Base-by-base conservation (phyloP, 2,113 vertebrate genomes). In the Osmerus eperlanus region DNA sequence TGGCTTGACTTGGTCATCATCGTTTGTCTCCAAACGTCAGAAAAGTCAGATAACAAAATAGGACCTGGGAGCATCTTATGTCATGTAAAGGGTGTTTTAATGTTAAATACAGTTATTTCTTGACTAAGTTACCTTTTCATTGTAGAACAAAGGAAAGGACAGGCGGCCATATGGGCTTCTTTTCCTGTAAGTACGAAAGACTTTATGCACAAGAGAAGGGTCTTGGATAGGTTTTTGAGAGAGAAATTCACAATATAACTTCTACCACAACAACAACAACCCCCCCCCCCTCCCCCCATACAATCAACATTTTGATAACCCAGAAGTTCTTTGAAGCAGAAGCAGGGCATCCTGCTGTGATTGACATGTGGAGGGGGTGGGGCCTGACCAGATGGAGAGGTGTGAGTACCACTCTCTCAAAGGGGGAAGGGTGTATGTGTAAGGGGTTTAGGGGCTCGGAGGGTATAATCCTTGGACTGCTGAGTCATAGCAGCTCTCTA, bases 351-450 rank as follows among this genome's bases (percentile, higher is more conserved):
- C 82, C 78, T 75, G 74, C 84, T 82, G 84, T 82, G 82, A 84
- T 77, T 80, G 80, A 83, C 80, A 23, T 75, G 72, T 79, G 74
- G 84, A 82, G 84, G 77, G 81, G 75, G 83, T 73, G 81, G 75
- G 83, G 76, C 74, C 63, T 8, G 74, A 72, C 81, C 84, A 85
- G 81, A 85, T 84, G 84, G 80, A 78, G 81, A 86, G 82, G 84
- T 86, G 82, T 82, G 78, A 82, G 82, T 81, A 83, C 79, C 32
- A 67, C 58, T 71, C 62, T 78, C 75, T 71, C 65, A 78, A 79
- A 76, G 81, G 80, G 67, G 68, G 74, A 64, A 77, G 67, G 75
- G 75, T 76, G 67, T 21, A 19, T 62, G 73, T 15, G 56, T 68
- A 74, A 75, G 78, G 72, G 47, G 41, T 47, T 47, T 47, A 73